These are phyloP conservation scores for Zoanthus sociatus DNA, from an alignment of 92 coral and sea anemone genomes.

Conservation along the genomic window DNA sequence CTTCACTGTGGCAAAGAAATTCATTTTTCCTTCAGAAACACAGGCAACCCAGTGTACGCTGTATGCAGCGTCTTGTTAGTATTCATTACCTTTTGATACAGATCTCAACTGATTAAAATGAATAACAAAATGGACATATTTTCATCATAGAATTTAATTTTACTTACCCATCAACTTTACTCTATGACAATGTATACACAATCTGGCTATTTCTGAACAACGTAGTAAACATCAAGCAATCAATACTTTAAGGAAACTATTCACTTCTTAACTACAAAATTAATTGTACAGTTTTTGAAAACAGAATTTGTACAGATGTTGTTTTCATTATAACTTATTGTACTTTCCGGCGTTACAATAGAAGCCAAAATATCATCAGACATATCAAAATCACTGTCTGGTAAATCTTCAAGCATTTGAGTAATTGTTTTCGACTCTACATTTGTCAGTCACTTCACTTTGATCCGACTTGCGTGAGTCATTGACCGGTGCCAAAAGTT, in stretches of 20 bases:
- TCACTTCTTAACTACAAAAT: slow-evolving; percentile 45
- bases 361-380: slow-evolving; percentile 55
- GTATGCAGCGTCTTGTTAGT: too few relatives aligned
- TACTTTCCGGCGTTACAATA: slow-evolving; percentile 54
- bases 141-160: neutral
- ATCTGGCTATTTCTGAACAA: slow-evolving; percentile 53
- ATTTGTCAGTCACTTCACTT: slow-evolving; percentile 57
- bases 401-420: slow-evolving; percentile 48
- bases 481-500: slow-evolving; percentile 15
- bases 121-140: neutral
- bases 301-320: slow-evolving; percentile 56
- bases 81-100: too few relatives aligned
- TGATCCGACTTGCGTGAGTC: slow-evolving; percentile 9
- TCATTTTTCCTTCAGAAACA: too few relatives aligned
- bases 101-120: neutral
- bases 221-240: slow-evolving; percentile 49
- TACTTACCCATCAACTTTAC: neutral
- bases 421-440: slow-evolving; percentile 54
- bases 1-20: too few relatives aligned
- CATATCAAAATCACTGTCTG: slow-evolving; percentile 44
- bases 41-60: too few relatives aligned
- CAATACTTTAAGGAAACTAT: slow-evolving; percentile 43
- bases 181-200: slow-evolving; percentile 41
- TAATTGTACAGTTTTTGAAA: slow-evolving; percentile 50
- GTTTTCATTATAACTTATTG: slow-evolving; percentile 43